phyloP scores from a whole-genome alignment of 64 coral and sea anemone species.

The Montipora sp. region DNA sequence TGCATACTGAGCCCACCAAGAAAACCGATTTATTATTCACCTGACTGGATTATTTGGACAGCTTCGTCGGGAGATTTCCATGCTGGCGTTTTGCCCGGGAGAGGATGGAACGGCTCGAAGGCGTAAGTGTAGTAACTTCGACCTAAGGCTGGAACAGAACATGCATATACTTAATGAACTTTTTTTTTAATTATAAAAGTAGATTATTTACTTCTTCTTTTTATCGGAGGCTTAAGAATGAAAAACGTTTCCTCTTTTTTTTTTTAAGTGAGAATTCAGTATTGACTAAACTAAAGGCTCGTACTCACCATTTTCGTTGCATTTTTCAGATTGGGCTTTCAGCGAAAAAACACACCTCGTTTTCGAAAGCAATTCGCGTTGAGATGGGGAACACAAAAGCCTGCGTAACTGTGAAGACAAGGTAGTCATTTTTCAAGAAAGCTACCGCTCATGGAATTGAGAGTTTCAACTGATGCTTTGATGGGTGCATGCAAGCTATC shows the following conservation, averaged over 20 bases:
- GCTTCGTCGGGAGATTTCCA: conserved; percentile 92
- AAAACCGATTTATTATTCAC: not conserved
- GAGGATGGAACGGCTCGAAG: conserved; percentile 81
- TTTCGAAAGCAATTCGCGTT: not conserved
- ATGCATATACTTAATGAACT: too few species aligned
- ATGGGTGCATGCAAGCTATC: too few species aligned
- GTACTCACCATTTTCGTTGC: not conserved
- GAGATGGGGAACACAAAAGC: not conserved
- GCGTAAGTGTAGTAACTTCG: conserved; percentile 82
- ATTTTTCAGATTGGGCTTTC: not conserved
- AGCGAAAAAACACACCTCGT: not conserved
- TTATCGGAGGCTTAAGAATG: too few species aligned
- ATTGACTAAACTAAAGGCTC: not conserved
- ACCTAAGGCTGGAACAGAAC: conserved; percentile 6
- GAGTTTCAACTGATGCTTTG: too few species aligned
- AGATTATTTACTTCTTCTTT: too few species aligned
- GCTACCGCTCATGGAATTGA: too few species aligned
- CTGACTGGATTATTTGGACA: conserved; percentile 73
- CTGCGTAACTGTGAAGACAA: conserved; percentile 19
- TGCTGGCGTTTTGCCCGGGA: conserved; percentile 79
- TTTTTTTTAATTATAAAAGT: too few species aligned
- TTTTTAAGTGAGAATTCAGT: not conserved
- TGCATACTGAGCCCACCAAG: too few species aligned
- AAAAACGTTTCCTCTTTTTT: not conserved
- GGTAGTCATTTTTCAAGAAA: not conserved